Conservation (phyloP, 2,113 vertebrate genomes). For the Ctenodactylus gundi region DNA sequence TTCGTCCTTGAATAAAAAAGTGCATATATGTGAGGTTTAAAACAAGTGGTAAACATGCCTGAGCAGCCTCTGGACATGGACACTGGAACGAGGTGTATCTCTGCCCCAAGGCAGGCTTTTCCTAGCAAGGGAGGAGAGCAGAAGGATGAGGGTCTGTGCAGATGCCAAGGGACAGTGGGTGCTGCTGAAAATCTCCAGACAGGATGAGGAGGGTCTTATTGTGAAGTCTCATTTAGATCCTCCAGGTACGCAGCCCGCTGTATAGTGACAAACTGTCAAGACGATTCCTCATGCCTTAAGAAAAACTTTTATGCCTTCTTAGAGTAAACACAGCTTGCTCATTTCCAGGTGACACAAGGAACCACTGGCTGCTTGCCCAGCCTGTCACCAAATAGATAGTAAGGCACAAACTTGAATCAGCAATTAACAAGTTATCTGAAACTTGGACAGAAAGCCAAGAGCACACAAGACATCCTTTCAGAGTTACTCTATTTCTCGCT, state of each 20-base stretch:
- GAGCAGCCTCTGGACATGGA: not conserved
- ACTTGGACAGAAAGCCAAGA: not conserved
- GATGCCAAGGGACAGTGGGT: too few relatives aligned
- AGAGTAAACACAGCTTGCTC: not conserved
- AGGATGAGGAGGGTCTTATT: not conserved
- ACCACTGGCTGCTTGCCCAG: not conserved
- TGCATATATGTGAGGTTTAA: not conserved
- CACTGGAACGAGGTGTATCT: not conserved
- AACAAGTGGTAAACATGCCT: not conserved
- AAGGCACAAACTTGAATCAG: not conserved
- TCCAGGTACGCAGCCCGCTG: not conserved
- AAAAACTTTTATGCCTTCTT: not conserved
- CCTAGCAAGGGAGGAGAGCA: not conserved
- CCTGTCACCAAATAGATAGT: not conserved
- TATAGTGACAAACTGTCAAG: not conserved
- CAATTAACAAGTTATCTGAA: not conserved
- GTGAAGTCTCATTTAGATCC: not conserved
- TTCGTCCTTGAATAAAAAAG: not conserved
- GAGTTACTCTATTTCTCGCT: not conserved
- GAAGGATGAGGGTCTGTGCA: not conserved
- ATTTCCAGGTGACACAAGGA: not conserved
- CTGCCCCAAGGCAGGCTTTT: not conserved
- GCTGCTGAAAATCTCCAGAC: not conserved
- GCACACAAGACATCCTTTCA: not conserved
- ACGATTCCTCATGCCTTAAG: not conserved